phyloP scores from a whole-genome alignment of 2,888 invertebrate species.

The Meandrusa payeni region DNA sequence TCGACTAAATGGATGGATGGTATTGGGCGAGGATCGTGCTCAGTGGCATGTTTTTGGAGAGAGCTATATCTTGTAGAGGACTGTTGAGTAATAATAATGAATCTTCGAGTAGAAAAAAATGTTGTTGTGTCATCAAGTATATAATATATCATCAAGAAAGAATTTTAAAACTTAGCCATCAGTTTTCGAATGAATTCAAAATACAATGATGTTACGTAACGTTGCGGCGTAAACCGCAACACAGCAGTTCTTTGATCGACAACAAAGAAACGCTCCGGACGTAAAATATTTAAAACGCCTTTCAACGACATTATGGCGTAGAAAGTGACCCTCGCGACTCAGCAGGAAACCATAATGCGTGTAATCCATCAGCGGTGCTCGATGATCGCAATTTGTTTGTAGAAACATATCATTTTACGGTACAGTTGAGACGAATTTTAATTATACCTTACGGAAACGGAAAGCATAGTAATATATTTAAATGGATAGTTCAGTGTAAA shows the following conservation, averaged over 20 bases:
- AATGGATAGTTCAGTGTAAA: too few relatives aligned
- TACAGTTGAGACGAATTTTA: conserved; percentile 31
- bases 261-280: conserved; percentile 23
- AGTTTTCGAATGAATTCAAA: background rate
- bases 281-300: conserved; percentile 44
- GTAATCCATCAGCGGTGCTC: conserved; percentile 47
- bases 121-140: too few relatives aligned
- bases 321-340: conserved; percentile 38
- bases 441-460: too few relatives aligned
- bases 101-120: too few relatives aligned
- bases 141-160: too few relatives aligned
- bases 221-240: conserved; percentile 21
- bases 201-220: background rate
- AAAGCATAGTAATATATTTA: too few relatives aligned
- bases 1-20: too few relatives aligned
- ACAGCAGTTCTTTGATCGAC: conserved; percentile 28
- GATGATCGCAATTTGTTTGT: conserved; percentile 53
- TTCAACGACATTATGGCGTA: conserved; percentile 34
- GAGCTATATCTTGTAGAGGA: too few relatives aligned
- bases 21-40: too few relatives aligned
- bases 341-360: conserved; percentile 37
- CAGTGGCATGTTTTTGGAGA: too few relatives aligned
- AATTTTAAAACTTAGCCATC: too few relatives aligned
- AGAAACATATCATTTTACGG: conserved; percentile 54
- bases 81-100: too few relatives aligned